Percentiles rank a stretch among this genome's conserved stretches.
These are phyloP conservation scores for Caenorhabditis remanei DNA, from an alignment of 1,140 invertebrate species.

Conservation along the genomic window DNA sequence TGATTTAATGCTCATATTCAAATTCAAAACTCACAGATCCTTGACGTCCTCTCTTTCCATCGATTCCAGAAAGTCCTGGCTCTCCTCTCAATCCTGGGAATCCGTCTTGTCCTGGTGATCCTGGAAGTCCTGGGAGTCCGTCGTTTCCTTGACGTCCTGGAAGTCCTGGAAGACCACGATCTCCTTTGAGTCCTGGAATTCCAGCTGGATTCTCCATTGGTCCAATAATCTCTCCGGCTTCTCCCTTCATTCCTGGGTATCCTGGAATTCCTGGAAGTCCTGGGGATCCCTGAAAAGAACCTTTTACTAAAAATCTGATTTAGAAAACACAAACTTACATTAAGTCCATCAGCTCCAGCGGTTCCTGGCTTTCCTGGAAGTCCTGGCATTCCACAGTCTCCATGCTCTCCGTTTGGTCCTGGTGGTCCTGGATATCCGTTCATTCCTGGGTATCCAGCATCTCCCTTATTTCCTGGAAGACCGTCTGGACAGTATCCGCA, in stretches of 20 bases:
- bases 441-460: constrained; percentile 66
- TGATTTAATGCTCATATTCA: neutral
- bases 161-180: constrained; percentile 62
- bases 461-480: constrained; percentile 68
- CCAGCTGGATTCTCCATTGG: constrained; percentile 76
- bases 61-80: constrained; percentile 64
- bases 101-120: constrained; percentile 65
- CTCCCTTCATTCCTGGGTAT: constrained; percentile 74
- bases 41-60: constrained; percentile 67
- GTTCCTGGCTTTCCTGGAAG: constrained; percentile 64
- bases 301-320: neutral
- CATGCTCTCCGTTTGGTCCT: constrained; percentile 65
- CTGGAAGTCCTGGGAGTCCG: constrained; percentile 63
- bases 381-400: constrained; percentile 63
- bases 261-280: constrained; percentile 75
- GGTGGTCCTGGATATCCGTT: constrained; percentile 62
- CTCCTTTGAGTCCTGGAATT: constrained; percentile 65
- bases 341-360: constrained; percentile 61
- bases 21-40: constrained; percentile 59
- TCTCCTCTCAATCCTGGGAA: constrained; percentile 63
- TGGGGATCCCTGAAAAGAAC: constrained; percentile 58
- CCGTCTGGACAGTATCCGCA: constrained; percentile 69
- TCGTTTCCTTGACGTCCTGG: constrained; percentile 62
- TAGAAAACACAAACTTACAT: constrained; percentile 62
- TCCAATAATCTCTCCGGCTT: constrained; percentile 75